A percentile compares a stretch with the other conserved stretches of the same genome.
Conservation (phyloP, 2,888 invertebrate species). For the Galeopsomyia nigrocyanea region DNA sequence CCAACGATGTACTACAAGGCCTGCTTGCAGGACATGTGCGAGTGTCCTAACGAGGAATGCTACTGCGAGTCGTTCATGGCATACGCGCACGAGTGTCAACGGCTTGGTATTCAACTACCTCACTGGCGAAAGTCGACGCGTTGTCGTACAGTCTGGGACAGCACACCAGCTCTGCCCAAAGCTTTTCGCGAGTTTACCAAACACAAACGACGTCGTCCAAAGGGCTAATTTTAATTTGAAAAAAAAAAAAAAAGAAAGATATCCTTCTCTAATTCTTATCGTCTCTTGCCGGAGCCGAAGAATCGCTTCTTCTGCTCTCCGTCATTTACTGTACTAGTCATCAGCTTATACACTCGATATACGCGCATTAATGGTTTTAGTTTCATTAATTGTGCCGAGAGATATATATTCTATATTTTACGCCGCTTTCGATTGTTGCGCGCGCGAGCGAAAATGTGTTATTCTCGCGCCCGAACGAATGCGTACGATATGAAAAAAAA, state of each 20-base stretch:
- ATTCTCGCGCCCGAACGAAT: too few species aligned
- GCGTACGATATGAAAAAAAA: too few species aligned
- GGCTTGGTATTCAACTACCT: conserved; percentile 79
- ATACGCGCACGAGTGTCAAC: conserved; percentile 88
- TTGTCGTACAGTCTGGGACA: conserved; percentile 72
- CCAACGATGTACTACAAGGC: conserved; percentile 87
- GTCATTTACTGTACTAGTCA: conserved; percentile 41
- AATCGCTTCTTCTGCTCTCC: too few species aligned
- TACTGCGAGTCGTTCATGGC: conserved; percentile 93
- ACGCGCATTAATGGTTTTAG: conserved; percentile 35
- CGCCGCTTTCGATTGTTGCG: too few species aligned
- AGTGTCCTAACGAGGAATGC: conserved; percentile 84
- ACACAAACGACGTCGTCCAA: too few species aligned
- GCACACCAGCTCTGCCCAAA: conserved; percentile 28
- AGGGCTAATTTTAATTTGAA: too few species aligned
- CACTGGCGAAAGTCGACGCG: conserved; percentile 81
- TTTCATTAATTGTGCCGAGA: neutral
- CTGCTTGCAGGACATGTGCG: conserved; percentile 89
- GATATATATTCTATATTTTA: neutral
- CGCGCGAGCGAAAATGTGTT: too few species aligned
- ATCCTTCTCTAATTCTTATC: too few species aligned
- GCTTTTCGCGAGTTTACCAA: too few species aligned
- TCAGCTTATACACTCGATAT: conserved; percentile 41
- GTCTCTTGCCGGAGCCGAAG: conserved; percentile 3
- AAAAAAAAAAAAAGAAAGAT: too few species aligned